These are phyloP conservation scores for Campoletis sonorensis DNA, from an alignment of 1,140 invertebrate species.

Conservation along the genomic window DNA sequence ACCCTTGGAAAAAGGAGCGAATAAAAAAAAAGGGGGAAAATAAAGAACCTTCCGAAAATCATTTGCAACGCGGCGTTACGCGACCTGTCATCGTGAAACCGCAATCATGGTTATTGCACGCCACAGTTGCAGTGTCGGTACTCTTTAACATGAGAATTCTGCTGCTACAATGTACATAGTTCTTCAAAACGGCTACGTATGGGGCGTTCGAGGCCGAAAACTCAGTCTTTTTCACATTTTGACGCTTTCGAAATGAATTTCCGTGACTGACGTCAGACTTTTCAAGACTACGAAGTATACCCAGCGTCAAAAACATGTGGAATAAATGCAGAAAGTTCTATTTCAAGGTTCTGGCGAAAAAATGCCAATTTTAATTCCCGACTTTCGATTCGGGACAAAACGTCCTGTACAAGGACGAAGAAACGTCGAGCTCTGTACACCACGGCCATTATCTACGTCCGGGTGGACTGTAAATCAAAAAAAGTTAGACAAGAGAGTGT, in stretches of 20 bases:
- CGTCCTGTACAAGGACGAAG: not conserved
- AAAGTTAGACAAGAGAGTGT: not conserved
- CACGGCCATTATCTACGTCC: constrained; percentile 71
- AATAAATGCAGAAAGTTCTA: too few species aligned
- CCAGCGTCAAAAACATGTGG: too few species aligned
- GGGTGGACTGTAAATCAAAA: constrained; percentile 51
- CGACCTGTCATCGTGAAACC: constrained; percentile 72
- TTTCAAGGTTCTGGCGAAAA: too few species aligned
- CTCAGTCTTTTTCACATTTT: not conserved
- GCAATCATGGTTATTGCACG: constrained; percentile 70
- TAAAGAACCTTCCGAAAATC: constrained; percentile 62
- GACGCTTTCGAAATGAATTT: too few species aligned
- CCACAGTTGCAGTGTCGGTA: constrained; percentile 58
- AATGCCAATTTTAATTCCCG: not conserved
- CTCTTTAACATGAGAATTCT: constrained; percentile 38
- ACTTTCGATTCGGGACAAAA: not conserved
- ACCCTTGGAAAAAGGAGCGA: constrained; percentile 12
- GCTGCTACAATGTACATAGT: not conserved
- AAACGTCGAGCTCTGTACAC: not conserved
- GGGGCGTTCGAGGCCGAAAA: not conserved
- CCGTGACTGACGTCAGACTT: too few species aligned
- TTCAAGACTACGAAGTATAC: too few species aligned
- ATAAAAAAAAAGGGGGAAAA: not conserved
- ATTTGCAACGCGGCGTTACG: constrained; percentile 70
- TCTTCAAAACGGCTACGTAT: not conserved